Evolutionary conservation across 30 jellyfish, hydroid and myxozoan species (phyloP).

Genomic region (Aurelia sp.): DNA sequence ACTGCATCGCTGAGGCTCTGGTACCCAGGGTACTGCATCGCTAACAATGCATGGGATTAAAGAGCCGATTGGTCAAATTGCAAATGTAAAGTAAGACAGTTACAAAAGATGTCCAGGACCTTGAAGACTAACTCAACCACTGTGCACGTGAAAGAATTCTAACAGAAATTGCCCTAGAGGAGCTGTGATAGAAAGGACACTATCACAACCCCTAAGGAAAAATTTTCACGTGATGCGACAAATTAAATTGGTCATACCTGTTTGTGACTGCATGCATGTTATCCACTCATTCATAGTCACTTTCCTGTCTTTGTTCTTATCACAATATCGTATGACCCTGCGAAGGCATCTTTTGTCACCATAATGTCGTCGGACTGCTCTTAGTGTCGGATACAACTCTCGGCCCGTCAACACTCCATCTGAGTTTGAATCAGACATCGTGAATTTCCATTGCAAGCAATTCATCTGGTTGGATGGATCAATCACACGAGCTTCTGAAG

Average conservation of each 20-base stretch:
- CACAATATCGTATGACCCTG: slow-evolving; percentile 74
- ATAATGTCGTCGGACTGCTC: slow-evolving; percentile 63
- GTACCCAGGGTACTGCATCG: no score
- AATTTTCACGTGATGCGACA: no score
- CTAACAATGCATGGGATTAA: no score
- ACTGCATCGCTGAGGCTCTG: no score
- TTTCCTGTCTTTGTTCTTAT: slow-evolving; percentile 68
- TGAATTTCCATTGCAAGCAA: slow-evolving; percentile 74
- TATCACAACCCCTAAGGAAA: no score
- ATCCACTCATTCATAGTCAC: slow-evolving; percentile 73
- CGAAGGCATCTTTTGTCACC: slow-evolving; percentile 85
- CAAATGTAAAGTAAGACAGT: no score
- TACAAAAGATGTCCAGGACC: no score
- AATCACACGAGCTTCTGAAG: slow-evolving; percentile 38
- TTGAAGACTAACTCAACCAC: no score
- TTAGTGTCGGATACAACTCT: slow-evolving; percentile 64
- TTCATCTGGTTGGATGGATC: slow-evolving; percentile 63
- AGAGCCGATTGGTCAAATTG: no score
- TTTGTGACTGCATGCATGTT: slow-evolving; percentile 62
- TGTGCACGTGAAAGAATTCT: no score
- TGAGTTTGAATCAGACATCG: slow-evolving; percentile 55
- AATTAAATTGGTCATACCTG: not conserved
- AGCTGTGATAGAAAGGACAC: no score
- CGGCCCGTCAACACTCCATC: slow-evolving; percentile 75
- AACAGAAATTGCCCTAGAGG: no score